Percentiles rank a stretch among this genome's conserved stretches.
Conservation (phyloP, 2,797 vertebrate genomes). For the Apogon hyalosoma region DNA sequence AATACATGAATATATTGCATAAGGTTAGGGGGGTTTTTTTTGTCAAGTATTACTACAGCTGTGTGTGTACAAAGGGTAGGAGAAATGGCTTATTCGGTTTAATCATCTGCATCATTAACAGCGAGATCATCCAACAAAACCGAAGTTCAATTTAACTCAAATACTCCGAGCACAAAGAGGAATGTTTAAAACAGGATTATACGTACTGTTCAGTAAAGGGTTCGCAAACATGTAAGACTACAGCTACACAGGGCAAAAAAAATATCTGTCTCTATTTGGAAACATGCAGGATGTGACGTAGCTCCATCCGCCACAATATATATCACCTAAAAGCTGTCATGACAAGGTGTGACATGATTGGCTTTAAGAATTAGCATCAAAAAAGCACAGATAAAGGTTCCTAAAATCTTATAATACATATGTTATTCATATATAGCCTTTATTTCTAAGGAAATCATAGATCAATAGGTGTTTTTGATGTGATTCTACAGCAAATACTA, state of each 20-base stretch:
- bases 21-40: constrained; percentile 47
- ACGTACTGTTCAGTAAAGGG: constrained; percentile 3
- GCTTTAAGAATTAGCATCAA: constrained; percentile 14
- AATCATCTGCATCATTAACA: constrained; percentile 28
- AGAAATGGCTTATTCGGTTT: constrained; percentile 74
- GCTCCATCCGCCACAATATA: not conserved
- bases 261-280: not conserved
- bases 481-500: constrained; percentile 37
- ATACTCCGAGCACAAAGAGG: constrained; percentile 40
- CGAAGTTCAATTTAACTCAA: constrained; percentile 23
- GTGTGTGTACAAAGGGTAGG: constrained; percentile 64
- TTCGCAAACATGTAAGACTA: constrained; percentile 6
- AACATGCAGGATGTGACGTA: constrained; percentile 3
- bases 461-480: constrained; percentile 2
- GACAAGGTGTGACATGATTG: not conserved
- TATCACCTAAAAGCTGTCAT: constrained; percentile 10
- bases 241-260: constrained; percentile 3
- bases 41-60: constrained; percentile 71
- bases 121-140: constrained; percentile 16
- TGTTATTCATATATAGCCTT: constrained; percentile 17
- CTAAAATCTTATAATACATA: constrained; percentile 40
- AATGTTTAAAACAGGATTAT: constrained; percentile 53
- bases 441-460: constrained; percentile 11
- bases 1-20: constrained; percentile 75
- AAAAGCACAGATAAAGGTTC: constrained; percentile 10